Conservation (phyloP, 2,113 vertebrate genomes). For the Protobothrops mucrosquamatus region DNA sequence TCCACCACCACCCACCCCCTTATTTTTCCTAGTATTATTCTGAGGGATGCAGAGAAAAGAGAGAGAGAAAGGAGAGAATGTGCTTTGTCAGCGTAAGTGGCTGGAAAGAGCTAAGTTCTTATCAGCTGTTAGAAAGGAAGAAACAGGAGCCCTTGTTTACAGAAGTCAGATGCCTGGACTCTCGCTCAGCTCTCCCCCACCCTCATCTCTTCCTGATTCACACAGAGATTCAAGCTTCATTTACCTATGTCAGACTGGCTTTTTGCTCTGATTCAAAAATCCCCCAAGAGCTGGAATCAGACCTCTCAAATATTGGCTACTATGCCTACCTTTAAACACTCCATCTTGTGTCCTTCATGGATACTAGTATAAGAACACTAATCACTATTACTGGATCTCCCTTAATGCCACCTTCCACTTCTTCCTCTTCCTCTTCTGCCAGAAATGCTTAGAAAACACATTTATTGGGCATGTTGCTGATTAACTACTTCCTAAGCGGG, state of each 20-base stretch:
- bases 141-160: slow-evolving; percentile 71
- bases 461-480: not conserved
- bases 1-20: slow-evolving; percentile 23
- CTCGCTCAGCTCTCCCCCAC: slow-evolving; percentile 21
- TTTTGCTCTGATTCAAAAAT: not conserved
- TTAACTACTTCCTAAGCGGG: not conserved
- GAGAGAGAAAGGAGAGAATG: slow-evolving; percentile 67
- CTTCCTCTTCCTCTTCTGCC: not conserved
- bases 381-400: not conserved
- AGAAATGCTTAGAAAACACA: not conserved
- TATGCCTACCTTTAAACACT: not conserved
- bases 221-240: not conserved
- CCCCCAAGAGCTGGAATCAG: not conserved
- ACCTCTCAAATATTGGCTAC: not conserved
- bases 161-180: slow-evolving; percentile 55
- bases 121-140: slow-evolving; percentile 74
- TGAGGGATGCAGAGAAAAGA: slow-evolving; percentile 64
- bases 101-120: slow-evolving; percentile 73
- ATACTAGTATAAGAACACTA: not conserved
- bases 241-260: not conserved
- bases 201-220: not conserved
- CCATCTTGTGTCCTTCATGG: not conserved
- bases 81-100: slow-evolving; percentile 79
- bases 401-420: not conserved
- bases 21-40: slow-evolving; percentile 70